These are phyloP conservation scores for Mylabris phalerata DNA, from an alignment of 1,140 invertebrate genomes.

Conservation along the genomic window DNA sequence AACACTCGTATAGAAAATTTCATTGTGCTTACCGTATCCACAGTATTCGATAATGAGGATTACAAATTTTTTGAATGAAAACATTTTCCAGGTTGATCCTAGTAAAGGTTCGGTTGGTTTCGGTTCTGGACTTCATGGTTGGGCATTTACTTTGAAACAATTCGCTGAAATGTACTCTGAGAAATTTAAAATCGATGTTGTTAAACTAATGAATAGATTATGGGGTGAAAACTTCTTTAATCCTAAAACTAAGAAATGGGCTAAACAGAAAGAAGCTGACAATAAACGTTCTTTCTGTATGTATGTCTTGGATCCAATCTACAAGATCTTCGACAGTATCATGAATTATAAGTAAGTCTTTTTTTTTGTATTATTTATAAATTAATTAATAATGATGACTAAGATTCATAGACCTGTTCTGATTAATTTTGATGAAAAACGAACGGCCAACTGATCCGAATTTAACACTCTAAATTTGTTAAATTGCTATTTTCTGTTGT, in stretches of 20 bases:
- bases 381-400: slow-evolving; percentile 19
- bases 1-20: slow-evolving; percentile 27
- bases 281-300: slow-evolving; percentile 97
- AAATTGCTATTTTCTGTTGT: not conserved
- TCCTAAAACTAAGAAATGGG: slow-evolving; percentile 95
- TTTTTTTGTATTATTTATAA: not conserved
- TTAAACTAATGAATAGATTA: slow-evolving; percentile 92
- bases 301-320: slow-evolving; percentile 98
- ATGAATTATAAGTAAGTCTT: slow-evolving; percentile 81
- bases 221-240: slow-evolving; percentile 99
- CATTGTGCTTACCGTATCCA: slow-evolving; percentile 30
- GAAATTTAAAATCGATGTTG: slow-evolving; percentile 96
- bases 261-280: slow-evolving; percentile 79
- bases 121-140: slow-evolving; percentile 97
- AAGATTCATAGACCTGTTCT: slow-evolving; percentile 24
- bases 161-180: slow-evolving; percentile 98
- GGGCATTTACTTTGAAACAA: slow-evolving; percentile 99
- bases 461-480: slow-evolving; percentile 2
- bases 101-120: slow-evolving; percentile 98
- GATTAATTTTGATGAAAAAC: slow-evolving; percentile 22
- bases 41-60: too few species aligned
- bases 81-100: slow-evolving; percentile 68
- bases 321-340: slow-evolving; percentile 95
- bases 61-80: not conserved
- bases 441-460: slow-evolving; percentile 23